phyloP scores from a whole-genome alignment of 2,888 invertebrate species.

The Nycteola revayana region DNA sequence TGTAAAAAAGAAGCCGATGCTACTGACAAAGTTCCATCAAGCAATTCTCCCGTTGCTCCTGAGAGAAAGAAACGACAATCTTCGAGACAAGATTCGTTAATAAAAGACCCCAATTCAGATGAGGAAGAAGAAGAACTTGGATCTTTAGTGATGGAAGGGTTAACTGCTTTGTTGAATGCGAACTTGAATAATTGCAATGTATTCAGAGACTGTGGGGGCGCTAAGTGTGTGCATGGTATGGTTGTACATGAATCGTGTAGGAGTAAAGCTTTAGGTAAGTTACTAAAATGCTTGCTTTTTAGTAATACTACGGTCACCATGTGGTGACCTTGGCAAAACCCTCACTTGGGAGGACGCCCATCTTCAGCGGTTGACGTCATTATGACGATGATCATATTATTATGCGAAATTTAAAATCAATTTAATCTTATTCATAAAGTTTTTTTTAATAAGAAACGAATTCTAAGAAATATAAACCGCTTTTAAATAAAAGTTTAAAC shows the following conservation, averaged over 20 bases:
- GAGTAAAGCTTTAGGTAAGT: constrained; percentile 88
- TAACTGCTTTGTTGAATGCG: constrained; percentile 91
- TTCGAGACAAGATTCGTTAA: constrained; percentile 62
- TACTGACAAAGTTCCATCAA: constrained; percentile 26
- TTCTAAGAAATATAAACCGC: too few species aligned
- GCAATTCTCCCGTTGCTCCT: constrained; percentile 68
- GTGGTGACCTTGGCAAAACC: too few species aligned
- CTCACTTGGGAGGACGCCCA: too few species aligned
- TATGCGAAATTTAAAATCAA: too few species aligned
- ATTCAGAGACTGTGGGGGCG: constrained; percentile 96
- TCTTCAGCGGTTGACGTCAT: too few species aligned
- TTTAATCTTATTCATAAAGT: too few species aligned
- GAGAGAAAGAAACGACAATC: constrained; percentile 66
- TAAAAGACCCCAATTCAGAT: constrained; percentile 67
- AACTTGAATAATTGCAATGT: constrained; percentile 95
- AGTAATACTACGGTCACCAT: too few species aligned
- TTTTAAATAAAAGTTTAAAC: too few species aligned
- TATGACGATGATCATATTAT: too few species aligned
- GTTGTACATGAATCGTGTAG: constrained; percentile 92
- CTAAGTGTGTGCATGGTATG: constrained; percentile 94
- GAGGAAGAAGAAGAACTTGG: constrained; percentile 90
- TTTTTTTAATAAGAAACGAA: too few species aligned
- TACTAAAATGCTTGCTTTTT: too few species aligned
- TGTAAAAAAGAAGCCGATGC: constrained; percentile 46
- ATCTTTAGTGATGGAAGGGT: constrained; percentile 91